These are phyloP conservation scores for Agrotis clavis DNA, from an alignment of 2,888 invertebrate species.

Conservation along the genomic window DNA sequence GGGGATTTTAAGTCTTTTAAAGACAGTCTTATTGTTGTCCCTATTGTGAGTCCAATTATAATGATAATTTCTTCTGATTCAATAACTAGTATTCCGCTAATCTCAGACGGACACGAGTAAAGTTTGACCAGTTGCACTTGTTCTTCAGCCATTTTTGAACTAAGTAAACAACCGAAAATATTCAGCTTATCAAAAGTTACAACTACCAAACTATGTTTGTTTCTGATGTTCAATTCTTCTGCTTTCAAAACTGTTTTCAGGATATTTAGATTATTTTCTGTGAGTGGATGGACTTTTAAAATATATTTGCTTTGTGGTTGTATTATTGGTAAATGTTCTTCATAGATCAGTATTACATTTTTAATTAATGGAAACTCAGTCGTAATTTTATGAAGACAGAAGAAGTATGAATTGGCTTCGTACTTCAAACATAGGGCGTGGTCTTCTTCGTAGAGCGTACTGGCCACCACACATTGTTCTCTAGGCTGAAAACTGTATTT, in stretches of 20 bases:
- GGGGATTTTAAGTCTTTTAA: conserved; percentile 65
- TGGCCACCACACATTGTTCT: conserved; percentile 68
- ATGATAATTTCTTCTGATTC: conserved; percentile 65
- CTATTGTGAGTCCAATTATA: conserved; percentile 77
- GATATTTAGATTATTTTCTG: conserved; percentile 53
- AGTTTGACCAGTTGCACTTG: conserved; percentile 71
- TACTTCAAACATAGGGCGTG: conserved; percentile 73
- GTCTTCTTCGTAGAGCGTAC: conserved; percentile 63
- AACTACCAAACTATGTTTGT: conserved; percentile 65
- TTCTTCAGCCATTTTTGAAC: conserved; percentile 62
- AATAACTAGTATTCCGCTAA: conserved; percentile 74
- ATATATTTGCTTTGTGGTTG: conserved; percentile 65
- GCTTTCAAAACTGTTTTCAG: conserved; percentile 64
- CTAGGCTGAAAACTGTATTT: conserved; percentile 73
- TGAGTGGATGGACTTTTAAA: conserved; percentile 59
- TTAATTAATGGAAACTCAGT: conserved; percentile 73
- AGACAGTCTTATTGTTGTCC: conserved; percentile 77
- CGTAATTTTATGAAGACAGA: conserved; percentile 74
- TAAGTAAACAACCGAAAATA: conserved; percentile 74
- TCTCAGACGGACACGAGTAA: conserved; percentile 79
- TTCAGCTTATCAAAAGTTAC: conserved; percentile 75
- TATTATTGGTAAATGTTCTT: conserved; percentile 59
- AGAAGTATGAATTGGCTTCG: conserved; percentile 67
- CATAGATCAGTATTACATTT: conserved; percentile 60
- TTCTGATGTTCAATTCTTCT: conserved; percentile 45